Percentiles rank a stretch among this genome's conserved stretches.
Conservation (phyloP, 2,113 vertebrate genomes). For the Sceloporus tristichus region DNA sequence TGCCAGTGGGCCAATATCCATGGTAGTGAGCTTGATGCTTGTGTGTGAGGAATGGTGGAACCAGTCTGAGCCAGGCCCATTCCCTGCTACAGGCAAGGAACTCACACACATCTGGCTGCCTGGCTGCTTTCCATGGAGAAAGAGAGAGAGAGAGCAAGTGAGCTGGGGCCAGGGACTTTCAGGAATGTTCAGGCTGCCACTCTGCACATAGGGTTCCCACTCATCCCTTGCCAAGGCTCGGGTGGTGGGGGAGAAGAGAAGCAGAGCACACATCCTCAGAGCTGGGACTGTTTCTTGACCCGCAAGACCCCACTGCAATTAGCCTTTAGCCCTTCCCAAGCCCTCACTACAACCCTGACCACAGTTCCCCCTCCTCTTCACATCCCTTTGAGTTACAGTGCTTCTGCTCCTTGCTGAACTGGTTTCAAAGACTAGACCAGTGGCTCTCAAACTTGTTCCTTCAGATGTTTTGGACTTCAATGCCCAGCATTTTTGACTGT, state of each 20-base stretch:
- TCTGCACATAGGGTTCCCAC: constrained; percentile 23
- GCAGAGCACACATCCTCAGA: neutral
- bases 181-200: constrained; percentile 42
- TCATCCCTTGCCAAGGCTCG: constrained; percentile 27
- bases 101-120: constrained; percentile 30
- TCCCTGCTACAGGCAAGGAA: constrained; percentile 29
- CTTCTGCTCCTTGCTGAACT: neutral
- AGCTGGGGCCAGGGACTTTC: constrained; percentile 17
- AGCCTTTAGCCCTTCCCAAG: neutral
- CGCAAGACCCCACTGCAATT: neutral
- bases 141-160: neutral
- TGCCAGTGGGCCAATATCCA: constrained; percentile 8
- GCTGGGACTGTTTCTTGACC: neutral
- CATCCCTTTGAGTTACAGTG: neutral
- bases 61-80: constrained; percentile 22
- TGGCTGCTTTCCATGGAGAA: constrained; percentile 40
- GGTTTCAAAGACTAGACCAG: neutral
- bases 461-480: no score
- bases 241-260: neutral
- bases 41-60: constrained; percentile 17
- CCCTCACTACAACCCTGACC: neutral
- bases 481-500: no score
- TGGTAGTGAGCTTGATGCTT: neutral
- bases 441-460: no score
- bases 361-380: neutral